Evolutionary conservation across 2,797 vertebrate genomes (phyloP), one percentile per base, ranked within the genome.

Genomic region (Pyrocephalus nanus): DNA sequence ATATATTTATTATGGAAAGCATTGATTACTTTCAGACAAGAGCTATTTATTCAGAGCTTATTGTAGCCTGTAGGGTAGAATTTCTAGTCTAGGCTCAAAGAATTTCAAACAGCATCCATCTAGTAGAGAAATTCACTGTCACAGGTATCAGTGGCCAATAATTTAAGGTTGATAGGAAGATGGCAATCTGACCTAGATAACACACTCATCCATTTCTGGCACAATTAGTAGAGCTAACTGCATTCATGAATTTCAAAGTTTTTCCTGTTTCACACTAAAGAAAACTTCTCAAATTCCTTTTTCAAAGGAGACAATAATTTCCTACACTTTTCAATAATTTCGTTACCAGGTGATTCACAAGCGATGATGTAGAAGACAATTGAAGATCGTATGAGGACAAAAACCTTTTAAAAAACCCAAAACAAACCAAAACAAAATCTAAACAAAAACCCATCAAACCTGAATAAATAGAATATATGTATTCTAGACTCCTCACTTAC

Each of bases 391-490:
- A 6, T 18, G 18, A 84, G 21, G 6, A 54, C 5, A 75, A 72
- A 90, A 57, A n/a, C 12, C 5, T 27, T 62, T 6, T 1, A 6
- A 53, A 64, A 61, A 40, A 9, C 1, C 1, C 2, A 5, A 26
- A 61, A 40, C 60, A 29, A 40, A 27, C 26, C 25, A 30, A 30
- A 53, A 53, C 51, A 38, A 29, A 61, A 58, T 11, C 55, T 16
- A 57, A 36, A 16, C 23, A 36, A 36, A 11, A 58, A 25, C 16
- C 6, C n/a, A 25, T 11, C 23, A 34, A 34, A 23, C 0, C 1
- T 26, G 5, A 34, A 58, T 36, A 36, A 18, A 42, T 48, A 22
- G 21, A 88, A 32, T n/a, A 45, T 15, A 19, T 23, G 7, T 48
- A 8, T 78, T 90, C 42, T 55, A 88, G 32, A 60, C 3, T 51